These are phyloP conservation scores for Pandemis corylana DNA, from an alignment of 2,888 invertebrate species.

Conservation along the genomic window DNA sequence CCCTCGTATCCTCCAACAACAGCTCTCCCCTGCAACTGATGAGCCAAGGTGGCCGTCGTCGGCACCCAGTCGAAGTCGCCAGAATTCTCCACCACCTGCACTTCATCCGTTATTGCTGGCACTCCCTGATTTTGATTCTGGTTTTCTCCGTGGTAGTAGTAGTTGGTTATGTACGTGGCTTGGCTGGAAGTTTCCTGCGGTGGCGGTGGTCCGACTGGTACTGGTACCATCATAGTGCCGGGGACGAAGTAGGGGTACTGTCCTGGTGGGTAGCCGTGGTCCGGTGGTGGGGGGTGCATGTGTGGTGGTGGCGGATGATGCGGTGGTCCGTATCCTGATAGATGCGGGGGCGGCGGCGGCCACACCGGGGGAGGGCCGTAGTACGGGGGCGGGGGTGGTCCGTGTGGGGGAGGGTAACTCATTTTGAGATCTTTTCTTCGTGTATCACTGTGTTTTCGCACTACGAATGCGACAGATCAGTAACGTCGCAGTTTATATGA, in stretches of 20 bases:
- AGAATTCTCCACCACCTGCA: slow-evolving; percentile 67
- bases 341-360: slow-evolving; percentile 48
- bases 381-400: slow-evolving; percentile 57
- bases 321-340: slow-evolving; percentile 45
- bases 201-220: slow-evolving; percentile 54
- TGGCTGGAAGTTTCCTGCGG: slow-evolving; percentile 49
- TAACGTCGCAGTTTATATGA: slow-evolving; percentile 29
- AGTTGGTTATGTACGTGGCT: slow-evolving; percentile 76
- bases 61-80: slow-evolving; percentile 79
- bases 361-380: slow-evolving; percentile 57
- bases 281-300: slow-evolving; percentile 50
- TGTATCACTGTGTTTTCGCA: slow-evolving; percentile 3
- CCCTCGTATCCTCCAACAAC: slow-evolving; percentile 79
- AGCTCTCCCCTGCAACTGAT: slow-evolving; percentile 67
- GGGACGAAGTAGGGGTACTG: slow-evolving; percentile 66
- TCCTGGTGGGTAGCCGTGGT: slow-evolving; percentile 50
- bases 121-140: slow-evolving; percentile 46
- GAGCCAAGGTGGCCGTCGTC: slow-evolving; percentile 69
- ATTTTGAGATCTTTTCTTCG: slow-evolving; percentile 48
- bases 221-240: slow-evolving; percentile 72
- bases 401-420: slow-evolving; percentile 65
- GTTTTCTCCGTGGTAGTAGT: slow-evolving; percentile 73
- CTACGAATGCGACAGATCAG: slow-evolving; percentile 22
- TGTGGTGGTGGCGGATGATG: slow-evolving; percentile 43
- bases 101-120: slow-evolving; percentile 52